Evolutionary conservation across 2,797 vertebrate genomes (phyloP).

Genomic region (Eupleurogrammus muticus): DNA sequence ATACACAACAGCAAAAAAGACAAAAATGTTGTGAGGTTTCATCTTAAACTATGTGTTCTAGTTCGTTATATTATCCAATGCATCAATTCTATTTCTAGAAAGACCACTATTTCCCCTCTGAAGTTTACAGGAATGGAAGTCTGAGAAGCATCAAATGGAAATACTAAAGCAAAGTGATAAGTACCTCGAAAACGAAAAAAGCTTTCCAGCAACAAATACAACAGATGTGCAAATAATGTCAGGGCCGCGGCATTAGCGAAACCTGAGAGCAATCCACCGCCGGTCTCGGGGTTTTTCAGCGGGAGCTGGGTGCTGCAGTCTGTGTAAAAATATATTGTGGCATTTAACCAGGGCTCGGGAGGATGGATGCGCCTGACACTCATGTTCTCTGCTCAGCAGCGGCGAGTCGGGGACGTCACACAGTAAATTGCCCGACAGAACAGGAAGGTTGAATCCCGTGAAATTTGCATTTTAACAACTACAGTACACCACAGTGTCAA

Average conservation of each 20-base stretch:
- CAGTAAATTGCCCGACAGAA: constrained; percentile 73
- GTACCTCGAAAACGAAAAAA: too few relatives aligned
- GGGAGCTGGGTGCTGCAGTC: constrained; percentile 46
- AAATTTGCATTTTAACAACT: constrained; percentile 82
- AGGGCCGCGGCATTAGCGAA: constrained; percentile 50
- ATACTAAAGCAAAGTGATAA: too few relatives aligned
- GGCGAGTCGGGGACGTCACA: constrained; percentile 70
- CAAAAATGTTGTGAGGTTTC: too few relatives aligned
- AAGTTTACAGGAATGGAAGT: too few relatives aligned
- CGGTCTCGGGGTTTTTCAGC: constrained; percentile 32
- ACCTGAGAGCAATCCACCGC: constrained; percentile 12
- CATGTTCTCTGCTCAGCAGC: constrained; percentile 64
- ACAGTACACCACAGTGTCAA: constrained; percentile 78
- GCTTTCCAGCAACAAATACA: constrained; percentile 24
- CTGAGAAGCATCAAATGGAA: too few relatives aligned
- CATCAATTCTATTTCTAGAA: too few relatives aligned
- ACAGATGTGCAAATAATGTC: constrained; percentile 51
- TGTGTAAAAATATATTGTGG: constrained; percentile 49
- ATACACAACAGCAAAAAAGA: too few relatives aligned
- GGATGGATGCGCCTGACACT: constrained; percentile 73
- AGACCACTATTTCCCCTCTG: too few relatives aligned
- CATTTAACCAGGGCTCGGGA: constrained; percentile 61
- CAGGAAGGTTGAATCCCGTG: constrained; percentile 74
- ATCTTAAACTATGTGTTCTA: too few relatives aligned
- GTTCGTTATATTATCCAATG: too few relatives aligned